phyloP scores from a whole-genome alignment of 2,797 vertebrate species.

The Mus spretus region DNA sequence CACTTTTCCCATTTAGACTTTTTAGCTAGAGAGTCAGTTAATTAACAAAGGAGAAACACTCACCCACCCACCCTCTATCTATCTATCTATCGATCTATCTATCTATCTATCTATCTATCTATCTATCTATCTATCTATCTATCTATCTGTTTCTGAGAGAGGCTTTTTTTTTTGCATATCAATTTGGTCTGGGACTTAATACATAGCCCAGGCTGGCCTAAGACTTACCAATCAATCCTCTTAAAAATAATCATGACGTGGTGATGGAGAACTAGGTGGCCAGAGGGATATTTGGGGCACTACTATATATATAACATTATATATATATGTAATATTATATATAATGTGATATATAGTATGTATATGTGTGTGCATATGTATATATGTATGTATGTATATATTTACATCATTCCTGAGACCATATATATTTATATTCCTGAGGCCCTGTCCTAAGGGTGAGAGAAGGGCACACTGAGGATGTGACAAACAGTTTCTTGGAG shows the following conservation, averaged over 20 bases:
- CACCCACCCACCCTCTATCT: no score
- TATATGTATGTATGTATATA: no score
- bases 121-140: not conserved
- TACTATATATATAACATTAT: not conserved
- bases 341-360: not conserved
- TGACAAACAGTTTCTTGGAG: accelerated
- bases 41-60: not conserved
- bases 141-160: not conserved
- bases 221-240: not conserved
- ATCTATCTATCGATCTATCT: not conserved
- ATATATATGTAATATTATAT: no score
- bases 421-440: not conserved
- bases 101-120: no score
- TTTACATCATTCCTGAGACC: no score
- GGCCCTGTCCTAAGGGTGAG: not conserved
- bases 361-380: no score
- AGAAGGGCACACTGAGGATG: not conserved
- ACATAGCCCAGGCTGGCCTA: not conserved
- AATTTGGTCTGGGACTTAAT: not conserved
- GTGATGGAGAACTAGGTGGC: not conserved
- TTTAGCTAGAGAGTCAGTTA: not conserved
- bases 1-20: not conserved
- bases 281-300: not conserved
- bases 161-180: not conserved
- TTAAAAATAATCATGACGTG: not conserved